A percentile compares a stretch with the other conserved stretches of the same genome.
These are phyloP conservation scores for Troides oblongomaculatus DNA, from an alignment of 2,888 invertebrate genomes.

Conservation along the genomic window DNA sequence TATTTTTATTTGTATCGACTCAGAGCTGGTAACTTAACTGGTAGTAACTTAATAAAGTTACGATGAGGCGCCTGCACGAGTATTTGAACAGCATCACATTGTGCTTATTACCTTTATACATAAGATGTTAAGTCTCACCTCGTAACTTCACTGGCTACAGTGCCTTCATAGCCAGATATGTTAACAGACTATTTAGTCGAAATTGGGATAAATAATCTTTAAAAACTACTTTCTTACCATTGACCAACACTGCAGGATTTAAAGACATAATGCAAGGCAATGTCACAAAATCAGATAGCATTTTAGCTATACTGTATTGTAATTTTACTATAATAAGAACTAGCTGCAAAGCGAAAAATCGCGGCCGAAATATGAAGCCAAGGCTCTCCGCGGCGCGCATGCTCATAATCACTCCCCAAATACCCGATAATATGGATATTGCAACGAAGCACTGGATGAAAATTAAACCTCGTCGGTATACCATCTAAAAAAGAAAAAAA, in stretches of 20 bases:
- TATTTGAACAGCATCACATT: too few relatives aligned
- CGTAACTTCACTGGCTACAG: too few relatives aligned
- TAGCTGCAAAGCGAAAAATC: conserved; percentile 82
- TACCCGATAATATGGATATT: conserved; percentile 82
- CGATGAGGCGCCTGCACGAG: too few relatives aligned
- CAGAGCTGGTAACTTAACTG: too few relatives aligned
- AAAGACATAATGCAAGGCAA: conserved; percentile 83
- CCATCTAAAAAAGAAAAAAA: conserved; percentile 61
- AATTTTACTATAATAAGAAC: conserved; percentile 84
- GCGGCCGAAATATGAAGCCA: conserved; percentile 68
- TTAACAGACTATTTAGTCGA: background rate
- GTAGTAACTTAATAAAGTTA: too few relatives aligned
- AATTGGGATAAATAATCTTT: too few relatives aligned
- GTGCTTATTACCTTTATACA: too few relatives aligned
- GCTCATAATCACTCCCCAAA: conserved; percentile 85
- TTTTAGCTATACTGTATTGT: conserved; percentile 81
- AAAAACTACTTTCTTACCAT: conserved; percentile 75
- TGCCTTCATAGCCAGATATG: background rate
- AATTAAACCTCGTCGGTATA: conserved; percentile 79
- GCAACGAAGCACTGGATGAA: conserved; percentile 84
- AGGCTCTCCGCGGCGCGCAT: conserved; percentile 66
- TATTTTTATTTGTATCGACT: too few relatives aligned
- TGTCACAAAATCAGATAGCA: conserved; percentile 73
- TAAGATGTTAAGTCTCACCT: too few relatives aligned
- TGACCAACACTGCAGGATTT: conserved; percentile 83